phyloP scores from a whole-genome alignment of 1,140 invertebrate species.

The Ostrea edulis region DNA sequence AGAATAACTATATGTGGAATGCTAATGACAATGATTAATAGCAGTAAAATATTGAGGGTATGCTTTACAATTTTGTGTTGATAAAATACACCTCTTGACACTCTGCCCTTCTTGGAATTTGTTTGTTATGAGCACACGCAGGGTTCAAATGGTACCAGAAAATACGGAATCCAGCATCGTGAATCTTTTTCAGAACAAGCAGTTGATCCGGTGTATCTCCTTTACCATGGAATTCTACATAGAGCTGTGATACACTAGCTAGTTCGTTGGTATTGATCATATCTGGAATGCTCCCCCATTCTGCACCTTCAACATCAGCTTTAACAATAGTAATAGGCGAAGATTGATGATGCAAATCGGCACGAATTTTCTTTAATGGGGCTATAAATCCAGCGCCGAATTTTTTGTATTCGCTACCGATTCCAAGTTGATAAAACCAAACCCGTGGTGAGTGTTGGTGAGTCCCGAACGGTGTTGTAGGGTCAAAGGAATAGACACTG shows the following conservation, averaged over 20 bases:
- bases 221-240: slow-evolving; percentile 19
- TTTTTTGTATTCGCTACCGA: background rate
- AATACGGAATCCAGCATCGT: slow-evolving; percentile 26
- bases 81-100: slow-evolving; percentile 35
- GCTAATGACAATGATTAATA: no score
- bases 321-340: background rate
- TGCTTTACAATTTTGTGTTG: background rate
- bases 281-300: background rate
- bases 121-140: background rate
- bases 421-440: background rate
- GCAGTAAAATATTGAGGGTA: background rate
- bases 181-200: slow-evolving; percentile 3
- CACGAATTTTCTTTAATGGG: background rate
- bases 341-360: background rate
- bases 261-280: slow-evolving; percentile 23
- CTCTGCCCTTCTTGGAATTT: background rate
- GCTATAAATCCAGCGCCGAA: background rate
- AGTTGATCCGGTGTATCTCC: background rate
- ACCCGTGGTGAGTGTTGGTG: background rate
- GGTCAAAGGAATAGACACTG: background rate
- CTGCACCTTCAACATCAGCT: slow-evolving; percentile 2
- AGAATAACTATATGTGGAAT: no score
- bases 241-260: background rate
- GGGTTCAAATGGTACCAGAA: slow-evolving; percentile 10
- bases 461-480: slow-evolving; percentile 1